phyloP scores from a whole-genome alignment of 35 echinoderm and acorn worm genomes.

The Acanthaster planci region DNA sequence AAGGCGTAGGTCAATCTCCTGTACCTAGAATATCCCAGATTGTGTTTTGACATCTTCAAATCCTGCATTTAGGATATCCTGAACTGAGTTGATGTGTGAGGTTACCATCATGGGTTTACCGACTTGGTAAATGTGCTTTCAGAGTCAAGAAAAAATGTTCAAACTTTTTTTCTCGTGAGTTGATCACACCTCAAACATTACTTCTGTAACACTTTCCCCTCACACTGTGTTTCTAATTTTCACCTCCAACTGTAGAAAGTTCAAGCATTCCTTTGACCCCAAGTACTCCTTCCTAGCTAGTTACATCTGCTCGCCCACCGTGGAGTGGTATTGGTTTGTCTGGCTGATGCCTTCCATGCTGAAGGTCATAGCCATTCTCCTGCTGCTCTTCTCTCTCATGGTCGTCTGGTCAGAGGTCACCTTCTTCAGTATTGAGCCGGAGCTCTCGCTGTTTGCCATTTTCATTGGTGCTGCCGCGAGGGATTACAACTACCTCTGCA shows the following conservation, averaged over 20 bases:
- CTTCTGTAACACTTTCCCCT: not conserved
- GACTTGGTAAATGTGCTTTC: too few species aligned
- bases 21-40: too few species aligned
- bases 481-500: conserved; percentile 93
- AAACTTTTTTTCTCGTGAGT: too few species aligned
- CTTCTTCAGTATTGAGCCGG: conserved; percentile 85
- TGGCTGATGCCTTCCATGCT: conserved; percentile 70
- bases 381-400: conserved; percentile 78
- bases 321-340: conserved; percentile 94
- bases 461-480: conserved; percentile 74
- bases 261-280: conserved; percentile 79
- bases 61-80: too few species aligned
- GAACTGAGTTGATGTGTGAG: too few species aligned
- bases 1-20: too few species aligned
- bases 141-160: too few species aligned
- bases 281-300: conserved; percentile 55
- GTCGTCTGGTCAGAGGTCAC: conserved; percentile 99
- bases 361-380: conserved; percentile 63
- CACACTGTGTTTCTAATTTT: not conserved
- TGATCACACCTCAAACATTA: too few species aligned
- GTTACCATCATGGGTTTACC: too few species aligned
- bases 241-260: conserved; percentile 51
- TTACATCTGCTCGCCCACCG: conserved; percentile 81
- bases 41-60: too few species aligned
- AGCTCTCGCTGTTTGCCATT: conserved; percentile 80